Percentiles rank a stretch among this genome's conserved stretches.
phyloP scores from a whole-genome alignment of 2,888 invertebrate genomes.

The Drosophila setosimentum region DNA sequence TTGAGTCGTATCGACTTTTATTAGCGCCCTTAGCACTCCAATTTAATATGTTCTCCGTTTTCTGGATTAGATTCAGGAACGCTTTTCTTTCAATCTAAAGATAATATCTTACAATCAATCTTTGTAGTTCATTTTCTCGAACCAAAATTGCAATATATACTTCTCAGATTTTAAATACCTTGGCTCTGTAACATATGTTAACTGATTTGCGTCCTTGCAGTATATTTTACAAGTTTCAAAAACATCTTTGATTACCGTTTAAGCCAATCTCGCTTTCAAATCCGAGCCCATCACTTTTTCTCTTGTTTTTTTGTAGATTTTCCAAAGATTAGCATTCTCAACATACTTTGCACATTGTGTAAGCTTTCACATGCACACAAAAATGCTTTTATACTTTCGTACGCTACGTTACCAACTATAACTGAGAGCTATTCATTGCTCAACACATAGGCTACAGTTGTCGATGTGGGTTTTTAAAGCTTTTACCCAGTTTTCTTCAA shows the following conservation, averaged over 20 bases:
- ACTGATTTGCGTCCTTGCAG: not conserved
- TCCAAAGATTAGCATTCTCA: not conserved
- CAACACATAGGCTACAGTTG: not conserved
- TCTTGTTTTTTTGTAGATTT: not conserved
- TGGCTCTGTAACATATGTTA: not conserved
- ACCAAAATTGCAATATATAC: not conserved
- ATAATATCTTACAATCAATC: not conserved
- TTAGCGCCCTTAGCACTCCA: slow-evolving; percentile 1
- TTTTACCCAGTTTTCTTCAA: not conserved
- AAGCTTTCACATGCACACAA: not conserved
- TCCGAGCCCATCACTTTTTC: not conserved
- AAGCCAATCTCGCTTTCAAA: not conserved
- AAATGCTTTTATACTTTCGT: slow-evolving; percentile 1
- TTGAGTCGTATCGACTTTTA: not conserved
- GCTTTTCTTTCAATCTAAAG: not conserved
- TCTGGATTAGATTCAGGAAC: not conserved
- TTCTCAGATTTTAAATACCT: not conserved
- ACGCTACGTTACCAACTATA: too few relatives aligned
- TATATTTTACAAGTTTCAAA: not conserved
- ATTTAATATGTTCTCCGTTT: not conserved
- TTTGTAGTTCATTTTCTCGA: not conserved
- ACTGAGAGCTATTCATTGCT: not conserved
- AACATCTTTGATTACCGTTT: too few relatives aligned
- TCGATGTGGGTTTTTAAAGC: not conserved
- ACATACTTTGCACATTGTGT: not conserved